Evolutionary conservation across 64 coral and sea anemone genomes (phyloP).

Genomic region (Actinia tenebrosa): DNA sequence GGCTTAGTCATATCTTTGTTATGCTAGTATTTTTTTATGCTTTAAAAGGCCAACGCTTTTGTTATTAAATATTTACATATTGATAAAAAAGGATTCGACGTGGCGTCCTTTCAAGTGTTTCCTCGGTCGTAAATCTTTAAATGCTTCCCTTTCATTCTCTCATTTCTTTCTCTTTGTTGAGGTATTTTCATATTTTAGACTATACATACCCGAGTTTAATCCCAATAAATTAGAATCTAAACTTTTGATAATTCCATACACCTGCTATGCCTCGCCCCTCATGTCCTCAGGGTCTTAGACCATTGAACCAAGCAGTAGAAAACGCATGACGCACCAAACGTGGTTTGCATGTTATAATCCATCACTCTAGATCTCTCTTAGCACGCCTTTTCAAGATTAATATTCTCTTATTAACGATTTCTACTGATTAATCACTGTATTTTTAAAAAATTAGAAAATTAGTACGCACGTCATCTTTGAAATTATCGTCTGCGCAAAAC

Average conservation of each 20-base stretch:
- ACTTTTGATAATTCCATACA: neutral
- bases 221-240: neutral
- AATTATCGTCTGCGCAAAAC: neutral
- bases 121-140: neutral
- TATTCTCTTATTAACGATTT: neutral
- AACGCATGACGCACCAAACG: neutral
- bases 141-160: neutral
- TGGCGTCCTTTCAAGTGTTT: neutral
- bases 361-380: neutral
- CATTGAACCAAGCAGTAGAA: neutral
- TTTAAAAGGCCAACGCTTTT: neutral
- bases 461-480: neutral
- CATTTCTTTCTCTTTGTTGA: neutral
- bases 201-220: neutral
- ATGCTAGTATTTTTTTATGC: neutral
- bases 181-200: neutral
- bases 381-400: neutral
- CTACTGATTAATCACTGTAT: neutral
- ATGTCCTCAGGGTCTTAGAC: neutral
- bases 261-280: neutral
- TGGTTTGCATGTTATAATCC: neutral
- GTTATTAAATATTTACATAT: constrained; percentile 8
- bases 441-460: neutral
- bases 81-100: neutral
- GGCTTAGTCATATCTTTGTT: neutral